Evolutionary conservation across 2,888 invertebrate species (phyloP), one percentile per base, ranked within the genome.

Genomic region (Seira musarum): DNA sequence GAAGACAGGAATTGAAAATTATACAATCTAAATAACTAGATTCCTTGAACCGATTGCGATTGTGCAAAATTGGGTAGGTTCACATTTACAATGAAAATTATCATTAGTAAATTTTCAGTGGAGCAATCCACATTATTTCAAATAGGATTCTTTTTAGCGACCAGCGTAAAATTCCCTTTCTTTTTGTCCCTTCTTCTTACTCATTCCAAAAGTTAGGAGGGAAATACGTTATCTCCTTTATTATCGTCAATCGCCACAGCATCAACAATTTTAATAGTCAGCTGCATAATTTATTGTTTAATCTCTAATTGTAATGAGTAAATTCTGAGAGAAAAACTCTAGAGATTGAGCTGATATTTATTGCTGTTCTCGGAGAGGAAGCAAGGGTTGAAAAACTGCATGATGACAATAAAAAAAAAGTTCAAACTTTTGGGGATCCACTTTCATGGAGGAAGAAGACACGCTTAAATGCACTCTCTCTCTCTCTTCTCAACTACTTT

Each of bases 321-420:
- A 53, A 53, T 8, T 30, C 30, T 30, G 30, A 30, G 53, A 17
- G 53, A 53, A 53, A 53, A 53, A 53, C n/a, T 53, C 53, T 53
- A 17, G 15, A 53, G 53, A 53, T 53, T 53, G 53, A 53, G 17
- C n/a, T 53, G 17, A 53, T 53, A 53, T 53, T 53, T 53, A 53
- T 53, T 13, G 53, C 30, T 30, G 30, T 30, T 30, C 30, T 30
- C 30, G 15, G 53, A 53, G 17, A 53, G 53, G 53, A 53, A 8
- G 53, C 53, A 53, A 53, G 53, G 53, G 53, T 53, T 53, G 53
- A 17, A 53, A 53, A 13, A 17, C 53, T n/a, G 30, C 30, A 30
- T 65, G 70, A 71, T 78, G 78, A 78, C 70, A 78, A 71, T 78
- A 78, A 78, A 30, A 30, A n/a, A 30, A 78, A 78, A 64, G 64